These are phyloP conservation scores for Delia radicum DNA, from an alignment of 1,140 invertebrate species.

Conservation along the genomic window DNA sequence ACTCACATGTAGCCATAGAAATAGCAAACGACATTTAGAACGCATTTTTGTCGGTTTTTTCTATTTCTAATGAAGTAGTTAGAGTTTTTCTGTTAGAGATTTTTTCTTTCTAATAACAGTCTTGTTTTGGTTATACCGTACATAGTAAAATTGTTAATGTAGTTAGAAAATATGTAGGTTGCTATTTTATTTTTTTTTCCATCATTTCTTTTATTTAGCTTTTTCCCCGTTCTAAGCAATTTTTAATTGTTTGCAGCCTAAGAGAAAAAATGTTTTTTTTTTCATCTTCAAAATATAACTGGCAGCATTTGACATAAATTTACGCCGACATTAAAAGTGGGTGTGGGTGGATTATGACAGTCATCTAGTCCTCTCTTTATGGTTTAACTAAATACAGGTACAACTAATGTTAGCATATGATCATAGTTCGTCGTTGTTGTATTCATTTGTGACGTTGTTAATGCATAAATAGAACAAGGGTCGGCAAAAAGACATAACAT, in stretches of 20 bases:
- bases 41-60: constrained; percentile 11
- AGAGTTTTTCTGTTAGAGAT: background rate
- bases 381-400: constrained; percentile 22
- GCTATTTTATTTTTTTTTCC: background rate
- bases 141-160: background rate
- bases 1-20: background rate
- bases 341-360: constrained; percentile 31
- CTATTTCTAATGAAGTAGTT: constrained; percentile 16
- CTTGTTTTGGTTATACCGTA: background rate
- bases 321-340: constrained; percentile 22
- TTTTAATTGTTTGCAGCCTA: constrained; percentile 12
- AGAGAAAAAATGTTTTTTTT: background rate
- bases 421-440: constrained; percentile 30
- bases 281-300: background rate
- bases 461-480: constrained; percentile 42
- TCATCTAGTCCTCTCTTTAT: background rate
- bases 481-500: constrained; percentile 22
- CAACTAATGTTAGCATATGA: constrained; percentile 8
- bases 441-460: constrained; percentile 3
- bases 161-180: background rate
- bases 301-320: constrained; percentile 16
- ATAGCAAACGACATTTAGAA: background rate
- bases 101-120: background rate
- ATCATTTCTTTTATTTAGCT: background rate
- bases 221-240: background rate